Evolutionary conservation across 2,113 vertebrate genomes (phyloP).

Genomic region (Corapipo altera): DNA sequence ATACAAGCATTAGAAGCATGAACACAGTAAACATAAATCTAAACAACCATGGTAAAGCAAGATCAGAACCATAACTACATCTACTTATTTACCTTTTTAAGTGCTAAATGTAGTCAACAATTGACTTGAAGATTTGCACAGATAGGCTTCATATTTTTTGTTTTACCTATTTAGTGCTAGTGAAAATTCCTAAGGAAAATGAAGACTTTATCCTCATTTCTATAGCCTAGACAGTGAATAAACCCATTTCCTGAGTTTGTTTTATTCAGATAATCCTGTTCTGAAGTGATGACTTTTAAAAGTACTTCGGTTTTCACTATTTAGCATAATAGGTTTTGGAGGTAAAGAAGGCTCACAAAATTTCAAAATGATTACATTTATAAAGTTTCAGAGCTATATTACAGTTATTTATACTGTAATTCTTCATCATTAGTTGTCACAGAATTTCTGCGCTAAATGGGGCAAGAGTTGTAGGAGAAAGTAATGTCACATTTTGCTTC

Average conservation of each 20-base stretch:
- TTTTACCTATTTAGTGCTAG: not conserved
- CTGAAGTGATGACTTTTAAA: not conserved
- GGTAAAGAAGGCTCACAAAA: not conserved
- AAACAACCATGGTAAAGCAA: not conserved
- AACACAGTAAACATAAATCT: not conserved
- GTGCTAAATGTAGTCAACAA: not conserved
- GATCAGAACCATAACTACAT: not conserved
- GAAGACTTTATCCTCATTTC: not conserved
- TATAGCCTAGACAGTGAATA: not conserved
- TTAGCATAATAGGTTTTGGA: not conserved
- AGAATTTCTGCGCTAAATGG: not conserved
- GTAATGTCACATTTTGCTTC: not conserved
- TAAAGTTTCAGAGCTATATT: not conserved
- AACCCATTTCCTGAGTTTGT: not conserved
- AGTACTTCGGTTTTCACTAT: not conserved
- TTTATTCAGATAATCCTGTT: not conserved
- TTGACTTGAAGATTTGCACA: not conserved
- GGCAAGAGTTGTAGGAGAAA: not conserved
- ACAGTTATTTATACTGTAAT: not conserved
- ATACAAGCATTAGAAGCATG: not conserved
- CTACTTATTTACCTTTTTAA: not conserved
- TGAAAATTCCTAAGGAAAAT: not conserved
- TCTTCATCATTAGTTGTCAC: not conserved
- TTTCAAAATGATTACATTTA: not conserved
- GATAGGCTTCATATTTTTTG: not conserved